phyloP scores from a whole-genome alignment of 2,888 invertebrate genomes.

The Brachyptera risi region DNA sequence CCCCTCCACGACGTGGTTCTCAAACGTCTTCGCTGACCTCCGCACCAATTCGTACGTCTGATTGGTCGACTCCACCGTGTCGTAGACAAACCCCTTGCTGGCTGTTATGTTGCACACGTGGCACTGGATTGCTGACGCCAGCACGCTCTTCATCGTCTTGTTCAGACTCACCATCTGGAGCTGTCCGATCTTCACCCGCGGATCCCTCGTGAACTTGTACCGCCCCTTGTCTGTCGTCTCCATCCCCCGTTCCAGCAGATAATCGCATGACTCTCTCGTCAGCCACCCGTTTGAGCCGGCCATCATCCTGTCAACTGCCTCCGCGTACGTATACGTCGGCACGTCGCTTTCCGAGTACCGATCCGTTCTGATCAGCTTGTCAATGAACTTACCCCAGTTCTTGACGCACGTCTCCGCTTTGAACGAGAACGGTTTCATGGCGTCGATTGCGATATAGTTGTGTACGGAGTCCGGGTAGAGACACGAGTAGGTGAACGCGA shows the following conservation, averaged over 20 bases:
- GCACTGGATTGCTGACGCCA: constrained; percentile 37
- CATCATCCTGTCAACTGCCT: constrained; percentile 56
- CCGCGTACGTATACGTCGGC: constrained; percentile 59
- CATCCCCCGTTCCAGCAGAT: constrained; percentile 20
- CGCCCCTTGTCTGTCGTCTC: constrained; percentile 33
- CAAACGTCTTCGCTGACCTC: constrained; percentile 53
- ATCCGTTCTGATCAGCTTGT: neutral
- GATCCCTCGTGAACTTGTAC: constrained; percentile 63
- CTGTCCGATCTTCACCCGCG: constrained; percentile 60
- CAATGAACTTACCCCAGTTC: neutral
- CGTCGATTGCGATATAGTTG: constrained; percentile 35
- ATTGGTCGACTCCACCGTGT: constrained; percentile 33
- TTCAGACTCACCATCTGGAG: constrained; percentile 40
- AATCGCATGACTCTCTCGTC: constrained; percentile 40
- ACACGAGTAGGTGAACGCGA: constrained; percentile 35
- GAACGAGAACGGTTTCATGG: constrained; percentile 27
- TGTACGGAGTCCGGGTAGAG: constrained; percentile 36
- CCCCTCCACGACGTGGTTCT: constrained; percentile 59
- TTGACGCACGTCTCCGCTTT: constrained; percentile 3
- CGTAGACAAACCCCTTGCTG: constrained; percentile 37
- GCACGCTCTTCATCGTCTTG: constrained; percentile 32
- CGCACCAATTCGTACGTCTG: constrained; percentile 33
- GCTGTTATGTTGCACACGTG: constrained; percentile 40
- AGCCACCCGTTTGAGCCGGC: neutral
- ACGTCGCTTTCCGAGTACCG: neutral